Evolutionary conservation across 2,888 invertebrate species (phyloP), one percentile per base, ranked within the genome.

Genomic region (Nebria salina): DNA sequence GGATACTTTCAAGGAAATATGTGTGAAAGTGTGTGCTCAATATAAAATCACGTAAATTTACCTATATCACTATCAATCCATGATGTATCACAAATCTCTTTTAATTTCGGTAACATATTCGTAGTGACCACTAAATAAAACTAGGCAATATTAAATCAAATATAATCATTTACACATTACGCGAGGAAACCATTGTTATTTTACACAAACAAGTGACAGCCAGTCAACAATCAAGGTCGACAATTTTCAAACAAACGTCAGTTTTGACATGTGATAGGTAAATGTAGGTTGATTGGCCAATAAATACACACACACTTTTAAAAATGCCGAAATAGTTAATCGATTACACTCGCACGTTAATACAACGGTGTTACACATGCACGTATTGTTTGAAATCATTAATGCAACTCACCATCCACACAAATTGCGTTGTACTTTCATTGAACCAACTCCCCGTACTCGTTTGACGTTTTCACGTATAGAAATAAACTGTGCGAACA

Each of bases 171-270:
- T 80, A 80, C 68, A 75, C 70, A 75, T 75, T 75, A 80, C 75
- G 66, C 66, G 72, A 66, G 75, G 80, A 80, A 70, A 80, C 75
- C 80, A 80, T 80, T 80, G 80, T 80, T 80, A 80, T 80, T 80
- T 75, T 80, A 65, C 80, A 13, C 65, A 80, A 65, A 80, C 80
- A 80, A 80, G 80, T 80, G 80, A 80, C 80, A 79, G 79, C 79
- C 68, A 75, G 80, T 80, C 70, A 77, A n/a, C 64, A 77, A 77
- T 77, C 80, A 80, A 80, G 80, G 80, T 80, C 80, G 75, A 75
- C 79, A 80, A 54, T 75, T 75, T 80, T 80, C 80, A 80, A 80
- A 80, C 75, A 80, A 80, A 80, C 80, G 80, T 80, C 80, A 80
- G 70, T 80, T 75, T 75, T 80, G 80, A 75, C 80, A 80, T 68